These are phyloP conservation scores for Bubo bubo DNA, from an alignment of 2,113 vertebrate genomes.

Conservation along the genomic window DNA sequence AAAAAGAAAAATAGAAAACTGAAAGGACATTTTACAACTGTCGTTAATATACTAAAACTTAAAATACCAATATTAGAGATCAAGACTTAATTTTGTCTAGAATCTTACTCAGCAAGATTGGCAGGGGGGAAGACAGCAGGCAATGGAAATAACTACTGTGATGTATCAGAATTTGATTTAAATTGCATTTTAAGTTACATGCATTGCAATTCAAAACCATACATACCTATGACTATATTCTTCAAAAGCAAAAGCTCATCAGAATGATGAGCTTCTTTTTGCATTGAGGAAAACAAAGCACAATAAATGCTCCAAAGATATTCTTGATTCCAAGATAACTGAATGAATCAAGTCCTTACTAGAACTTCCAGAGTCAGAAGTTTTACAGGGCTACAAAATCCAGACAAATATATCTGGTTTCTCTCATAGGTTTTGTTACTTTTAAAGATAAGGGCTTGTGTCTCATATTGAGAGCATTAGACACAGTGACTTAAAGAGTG, in stretches of 20 bases:
- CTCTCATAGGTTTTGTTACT: neutral
- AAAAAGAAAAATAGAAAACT: neutral
- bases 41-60: neutral
- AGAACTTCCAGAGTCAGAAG: neutral
- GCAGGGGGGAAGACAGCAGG: neutral
- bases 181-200: neutral
- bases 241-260: neutral
- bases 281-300: neutral
- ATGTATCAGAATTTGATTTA: neutral
- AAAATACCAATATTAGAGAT: neutral
- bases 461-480: accelerated
- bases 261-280: neutral
- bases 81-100: neutral
- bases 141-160: neutral
- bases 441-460: neutral
- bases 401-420: neutral
- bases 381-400: neutral
- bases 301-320: neutral
- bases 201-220: neutral
- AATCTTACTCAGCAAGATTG: neutral
- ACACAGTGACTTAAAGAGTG: neutral
- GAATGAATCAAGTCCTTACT: neutral
- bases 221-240: neutral
- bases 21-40: neutral
- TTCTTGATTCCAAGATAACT: neutral